Evolutionary conservation across 2,113 vertebrate genomes (phyloP).

Genomic region (Pimephales promelas): DNA sequence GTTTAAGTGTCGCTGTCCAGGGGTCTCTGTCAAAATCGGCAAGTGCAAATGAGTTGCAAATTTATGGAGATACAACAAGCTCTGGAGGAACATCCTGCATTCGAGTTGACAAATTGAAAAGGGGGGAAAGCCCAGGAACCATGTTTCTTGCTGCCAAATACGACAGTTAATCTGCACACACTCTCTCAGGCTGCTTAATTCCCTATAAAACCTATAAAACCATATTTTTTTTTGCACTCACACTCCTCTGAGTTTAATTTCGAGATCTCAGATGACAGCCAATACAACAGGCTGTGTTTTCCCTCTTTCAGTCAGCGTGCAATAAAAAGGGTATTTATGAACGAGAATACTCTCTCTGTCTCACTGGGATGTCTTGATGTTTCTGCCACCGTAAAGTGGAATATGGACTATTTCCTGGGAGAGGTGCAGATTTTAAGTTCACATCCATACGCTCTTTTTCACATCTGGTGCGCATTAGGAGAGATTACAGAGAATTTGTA

Average conservation of each 20-base stretch:
- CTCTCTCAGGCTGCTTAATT: slow-evolving; percentile 65
- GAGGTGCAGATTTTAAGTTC: background rate
- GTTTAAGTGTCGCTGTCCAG: slow-evolving; percentile 64
- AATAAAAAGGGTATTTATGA: slow-evolving; percentile 55
- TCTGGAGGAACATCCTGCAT: slow-evolving; percentile 55
- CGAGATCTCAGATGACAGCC: slow-evolving; percentile 55
- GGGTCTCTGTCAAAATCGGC: slow-evolving; percentile 64
- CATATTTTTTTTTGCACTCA: slow-evolving; percentile 47
- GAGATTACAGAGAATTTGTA: slow-evolving; percentile 54
- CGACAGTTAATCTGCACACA: slow-evolving; percentile 66
- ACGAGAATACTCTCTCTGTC: slow-evolving; percentile 13
- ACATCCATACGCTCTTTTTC: background rate
- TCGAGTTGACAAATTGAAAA: slow-evolving; percentile 66
- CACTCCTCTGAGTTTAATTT: slow-evolving; percentile 62
- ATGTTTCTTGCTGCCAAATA: slow-evolving; percentile 63
- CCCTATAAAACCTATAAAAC: slow-evolving; percentile 59
- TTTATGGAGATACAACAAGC: slow-evolving; percentile 70
- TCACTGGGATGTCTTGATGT: background rate
- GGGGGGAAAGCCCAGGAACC: slow-evolving; percentile 61
- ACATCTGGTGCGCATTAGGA: slow-evolving; percentile 35
- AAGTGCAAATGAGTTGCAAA: slow-evolving; percentile 68
- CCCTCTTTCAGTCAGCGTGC: slow-evolving; percentile 57
- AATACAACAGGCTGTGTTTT: slow-evolving; percentile 62
- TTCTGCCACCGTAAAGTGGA: slow-evolving; percentile 10
- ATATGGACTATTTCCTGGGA: slow-evolving; percentile 6